Evolutionary conservation across 1,140 invertebrate genomes (phyloP), one percentile per base, ranked within the genome.

Genomic region (Anagrus nilaparvatae): DNA sequence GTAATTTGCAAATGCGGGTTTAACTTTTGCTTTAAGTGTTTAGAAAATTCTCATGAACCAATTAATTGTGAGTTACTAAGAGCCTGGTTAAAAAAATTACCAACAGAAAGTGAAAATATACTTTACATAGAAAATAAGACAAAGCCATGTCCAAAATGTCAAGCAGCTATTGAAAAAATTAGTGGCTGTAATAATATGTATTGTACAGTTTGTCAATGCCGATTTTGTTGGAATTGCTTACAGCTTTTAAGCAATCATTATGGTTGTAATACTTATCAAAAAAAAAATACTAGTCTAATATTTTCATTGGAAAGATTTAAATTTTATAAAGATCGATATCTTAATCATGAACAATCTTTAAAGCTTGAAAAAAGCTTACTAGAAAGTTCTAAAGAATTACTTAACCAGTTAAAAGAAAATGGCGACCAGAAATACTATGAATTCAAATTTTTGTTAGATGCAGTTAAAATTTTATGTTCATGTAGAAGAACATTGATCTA

Each of bases 401-500:
- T n/a, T n/a, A n/a, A n/a, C n/a, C n/a, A n/a, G n/a, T n/a, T n/a
- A n/a, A n/a, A n/a, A n/a, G n/a, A n/a, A n/a, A n/a, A n/a, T n/a
- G n/a, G n/a, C n/a, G n/a, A n/a, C n/a, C n/a, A n/a, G n/a, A n/a
- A n/a, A n/a, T n/a, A n/a, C n/a, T n/a, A 10, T 18, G 4, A 92
- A 79, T 91, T 96, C 33, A 91, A 96, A 76, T 96, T 96, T 69
- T 72, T 96, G 48, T 93, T 93, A 65, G 94, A 93, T 67, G 93
- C 93, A 35, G 94, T 98, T 34, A 93, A 98, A 70, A 92, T 98
- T 61, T 74, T 99, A 21, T 96, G 92, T 70, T 85, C 90, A 61
- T 99, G 95, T 70, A 75, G 95, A 42, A 91, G 97, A 68, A 97
- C 94, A 14, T 73, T 99, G 10, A 98, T 97, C 92, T 98, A 93